Conservation (phyloP, 2,797 vertebrate species). For the Peromyscus aztecus region DNA sequence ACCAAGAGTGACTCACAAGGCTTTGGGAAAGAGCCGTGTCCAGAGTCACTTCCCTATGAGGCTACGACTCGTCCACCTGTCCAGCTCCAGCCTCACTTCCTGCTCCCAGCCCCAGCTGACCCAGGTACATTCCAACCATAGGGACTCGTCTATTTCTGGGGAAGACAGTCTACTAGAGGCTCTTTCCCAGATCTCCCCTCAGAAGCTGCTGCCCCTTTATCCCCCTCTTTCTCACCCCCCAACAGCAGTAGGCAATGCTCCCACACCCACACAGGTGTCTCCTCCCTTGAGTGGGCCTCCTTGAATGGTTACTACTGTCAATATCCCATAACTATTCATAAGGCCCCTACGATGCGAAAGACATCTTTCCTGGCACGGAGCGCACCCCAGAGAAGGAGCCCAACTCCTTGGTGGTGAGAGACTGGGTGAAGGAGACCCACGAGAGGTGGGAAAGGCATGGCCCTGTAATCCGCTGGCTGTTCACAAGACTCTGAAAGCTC, state of each 20-base stretch:
- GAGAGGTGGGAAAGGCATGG: background rate
- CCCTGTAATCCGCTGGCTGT: background rate
- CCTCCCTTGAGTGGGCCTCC: background rate
- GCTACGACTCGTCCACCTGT: background rate
- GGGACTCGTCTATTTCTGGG: rapidly evolving
- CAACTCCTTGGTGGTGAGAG: background rate
- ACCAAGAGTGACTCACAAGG: background rate
- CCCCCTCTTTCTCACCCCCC: too few species aligned
- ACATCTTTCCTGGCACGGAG: background rate
- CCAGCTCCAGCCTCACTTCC: background rate
- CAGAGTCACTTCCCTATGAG: background rate
- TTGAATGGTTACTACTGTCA: background rate
- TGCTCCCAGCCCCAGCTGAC: background rate
- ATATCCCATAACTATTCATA: background rate
- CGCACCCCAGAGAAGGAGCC: background rate
- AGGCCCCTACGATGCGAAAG: background rate
- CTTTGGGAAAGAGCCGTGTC: background rate
- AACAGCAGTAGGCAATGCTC: background rate
- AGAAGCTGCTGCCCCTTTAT: background rate
- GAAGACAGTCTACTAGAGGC: background rate
- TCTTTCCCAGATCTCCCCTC: background rate
- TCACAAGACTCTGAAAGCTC: background rate
- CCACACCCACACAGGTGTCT: background rate
- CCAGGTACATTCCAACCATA: rapidly evolving
- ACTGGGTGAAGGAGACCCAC: background rate